A percentile compares a stretch with the other conserved stretches of the same genome.
phyloP scores from a whole-genome alignment of 2,797 vertebrate species.

The Denticeps clupeoides region DNA sequence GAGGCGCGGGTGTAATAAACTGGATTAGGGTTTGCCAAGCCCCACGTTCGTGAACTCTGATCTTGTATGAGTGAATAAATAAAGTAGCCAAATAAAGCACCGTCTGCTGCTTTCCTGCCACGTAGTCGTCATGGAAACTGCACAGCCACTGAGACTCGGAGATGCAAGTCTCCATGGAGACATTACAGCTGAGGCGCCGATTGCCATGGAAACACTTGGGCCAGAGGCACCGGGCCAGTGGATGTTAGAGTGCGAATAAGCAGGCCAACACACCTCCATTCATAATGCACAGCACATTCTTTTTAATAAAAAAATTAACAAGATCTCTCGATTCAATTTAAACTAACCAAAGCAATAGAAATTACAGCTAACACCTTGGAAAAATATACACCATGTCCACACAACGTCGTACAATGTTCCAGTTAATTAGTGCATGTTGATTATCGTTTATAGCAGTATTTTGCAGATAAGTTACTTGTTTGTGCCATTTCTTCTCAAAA shows the following conservation, averaged over 20 bases:
- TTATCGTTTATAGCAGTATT: constrained; percentile 61
- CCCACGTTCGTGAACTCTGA: constrained; percentile 33
- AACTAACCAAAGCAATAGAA: constrained; percentile 71
- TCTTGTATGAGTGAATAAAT: constrained; percentile 46
- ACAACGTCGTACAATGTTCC: constrained; percentile 59
- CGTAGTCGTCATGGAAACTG: constrained; percentile 38
- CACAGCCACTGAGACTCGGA: constrained; percentile 36
- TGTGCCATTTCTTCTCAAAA: constrained; percentile 64
- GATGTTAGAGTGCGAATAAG: constrained; percentile 31
- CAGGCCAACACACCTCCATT: constrained; percentile 39
- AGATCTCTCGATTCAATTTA: constrained; percentile 57
- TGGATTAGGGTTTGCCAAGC: constrained; percentile 19
- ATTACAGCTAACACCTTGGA: constrained; percentile 68
- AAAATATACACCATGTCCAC: constrained; percentile 73
- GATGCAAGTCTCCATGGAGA: constrained; percentile 53
- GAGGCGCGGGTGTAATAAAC: background rate
- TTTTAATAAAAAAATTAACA: constrained; percentile 75
- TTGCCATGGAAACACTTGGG: constrained; percentile 53
- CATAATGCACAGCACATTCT: constrained; percentile 66
- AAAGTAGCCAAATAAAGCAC: constrained; percentile 35
- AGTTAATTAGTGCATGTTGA: constrained; percentile 66
- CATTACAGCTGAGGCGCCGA: constrained; percentile 47
- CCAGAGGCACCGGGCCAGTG: constrained; percentile 21
- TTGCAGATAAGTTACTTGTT: constrained; percentile 67
- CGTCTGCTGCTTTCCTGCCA: constrained; percentile 29